These are phyloP conservation scores for Parus major DNA, from an alignment of 2,113 vertebrate genomes.

Conservation along the genomic window DNA sequence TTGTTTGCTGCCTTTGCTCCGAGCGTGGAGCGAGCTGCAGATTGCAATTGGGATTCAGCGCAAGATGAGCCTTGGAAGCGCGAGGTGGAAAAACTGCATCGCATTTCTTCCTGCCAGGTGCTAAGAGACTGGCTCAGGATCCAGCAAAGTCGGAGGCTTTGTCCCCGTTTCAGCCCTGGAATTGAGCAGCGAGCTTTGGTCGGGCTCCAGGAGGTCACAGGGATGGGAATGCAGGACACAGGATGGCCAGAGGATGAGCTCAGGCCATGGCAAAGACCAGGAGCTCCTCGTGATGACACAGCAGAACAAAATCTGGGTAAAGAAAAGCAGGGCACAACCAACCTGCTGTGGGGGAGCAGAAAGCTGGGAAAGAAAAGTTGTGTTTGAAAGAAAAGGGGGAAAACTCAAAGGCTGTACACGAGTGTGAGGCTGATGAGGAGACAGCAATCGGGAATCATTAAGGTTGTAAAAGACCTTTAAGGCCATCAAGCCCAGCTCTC, in stretches of 20 bases:
- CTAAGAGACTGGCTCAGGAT: neutral
- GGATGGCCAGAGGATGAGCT: neutral
- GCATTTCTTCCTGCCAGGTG: constrained; percentile 12
- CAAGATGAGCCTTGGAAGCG: constrained; percentile 36
- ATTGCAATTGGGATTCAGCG: constrained; percentile 56
- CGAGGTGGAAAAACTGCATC: neutral
- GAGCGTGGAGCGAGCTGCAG: constrained; percentile 1
- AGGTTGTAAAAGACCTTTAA: neutral
- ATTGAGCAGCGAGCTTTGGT: neutral
- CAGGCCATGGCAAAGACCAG: rapidly evolving
- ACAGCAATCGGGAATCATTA: neutral
- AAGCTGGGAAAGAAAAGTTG: neutral
- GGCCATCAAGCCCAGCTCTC: neutral
- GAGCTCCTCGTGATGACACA: neutral
- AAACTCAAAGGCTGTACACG: neutral
- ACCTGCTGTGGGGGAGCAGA: neutral
- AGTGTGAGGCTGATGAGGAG: neutral
- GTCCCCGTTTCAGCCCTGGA: neutral
- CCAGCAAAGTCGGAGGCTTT: neutral
- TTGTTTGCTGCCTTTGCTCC: constrained; percentile 5
- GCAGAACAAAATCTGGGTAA: neutral
- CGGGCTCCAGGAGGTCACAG: neutral
- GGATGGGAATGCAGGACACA: neutral
- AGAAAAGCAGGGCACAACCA: neutral
- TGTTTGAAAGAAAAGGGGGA: neutral